A percentile compares a stretch with the other conserved stretches of the same genome.
phyloP scores from a whole-genome alignment of 1,140 invertebrate species.

The Magallana gigas region DNA sequence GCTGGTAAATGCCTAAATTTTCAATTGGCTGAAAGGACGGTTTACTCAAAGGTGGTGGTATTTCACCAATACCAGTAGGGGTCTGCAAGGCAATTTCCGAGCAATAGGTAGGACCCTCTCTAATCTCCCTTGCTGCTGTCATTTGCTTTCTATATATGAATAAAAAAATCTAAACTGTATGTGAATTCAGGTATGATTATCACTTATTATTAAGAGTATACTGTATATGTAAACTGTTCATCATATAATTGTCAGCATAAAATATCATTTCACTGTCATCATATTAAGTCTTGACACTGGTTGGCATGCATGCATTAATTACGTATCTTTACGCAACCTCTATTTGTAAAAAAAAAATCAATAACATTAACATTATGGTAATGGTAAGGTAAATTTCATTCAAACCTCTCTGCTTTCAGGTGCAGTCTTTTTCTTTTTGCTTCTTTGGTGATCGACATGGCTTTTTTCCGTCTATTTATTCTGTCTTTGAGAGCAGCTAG shows the following conservation, averaged over 20 bases:
- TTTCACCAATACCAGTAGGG: background rate
- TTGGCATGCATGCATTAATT: no score
- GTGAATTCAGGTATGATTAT: no score
- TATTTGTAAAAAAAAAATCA: no score
- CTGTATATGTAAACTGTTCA: no score
- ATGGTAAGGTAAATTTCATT: background rate
- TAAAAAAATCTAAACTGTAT: no score
- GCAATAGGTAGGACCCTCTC: background rate
- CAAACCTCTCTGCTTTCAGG: slow-evolving; percentile 9
- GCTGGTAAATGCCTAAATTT: background rate
- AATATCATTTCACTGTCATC: no score
- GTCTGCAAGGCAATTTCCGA: background rate
- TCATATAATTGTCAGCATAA: no score
- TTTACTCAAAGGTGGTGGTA: no score
- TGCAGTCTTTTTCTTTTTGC: slow-evolving; percentile 20
- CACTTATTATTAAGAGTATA: no score
- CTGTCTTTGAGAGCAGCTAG: background rate
- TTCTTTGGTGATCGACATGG: slow-evolving; percentile 5
- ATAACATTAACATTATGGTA: background rate
- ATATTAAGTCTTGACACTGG: no score
- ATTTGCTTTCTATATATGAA: background rate
- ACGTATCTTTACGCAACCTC: no score
- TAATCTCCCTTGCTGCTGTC: background rate
- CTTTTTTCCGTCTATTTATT: background rate
- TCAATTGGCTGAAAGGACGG: background rate